Percentiles rank a stretch among this genome's conserved stretches.
These are phyloP conservation scores for Ypsolopha scabrella DNA, from an alignment of 2,888 invertebrate genomes.

Conservation along the genomic window DNA sequence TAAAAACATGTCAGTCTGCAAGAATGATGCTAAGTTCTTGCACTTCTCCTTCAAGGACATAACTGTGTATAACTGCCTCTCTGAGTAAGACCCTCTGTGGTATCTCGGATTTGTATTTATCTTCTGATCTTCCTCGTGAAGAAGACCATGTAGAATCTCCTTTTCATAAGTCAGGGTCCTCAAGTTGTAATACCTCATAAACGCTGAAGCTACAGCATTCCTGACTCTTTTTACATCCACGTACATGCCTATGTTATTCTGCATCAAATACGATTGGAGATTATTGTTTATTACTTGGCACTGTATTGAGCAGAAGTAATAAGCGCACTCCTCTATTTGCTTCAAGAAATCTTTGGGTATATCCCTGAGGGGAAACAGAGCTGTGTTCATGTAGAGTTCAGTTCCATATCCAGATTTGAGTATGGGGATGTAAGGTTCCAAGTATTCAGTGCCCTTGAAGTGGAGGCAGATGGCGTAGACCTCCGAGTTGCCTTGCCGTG, in stretches of 20 bases:
- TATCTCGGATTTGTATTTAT: constrained; percentile 57
- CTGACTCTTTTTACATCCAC: constrained; percentile 58
- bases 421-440: constrained; percentile 46
- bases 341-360: constrained; percentile 75
- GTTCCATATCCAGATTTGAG: constrained; percentile 58
- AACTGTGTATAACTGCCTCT: constrained; percentile 58
- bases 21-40: constrained; percentile 44
- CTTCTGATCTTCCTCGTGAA: constrained; percentile 55
- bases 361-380: constrained; percentile 71
- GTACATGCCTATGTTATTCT: constrained; percentile 42
- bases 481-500: constrained; percentile 96
- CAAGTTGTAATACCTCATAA: constrained; percentile 70
- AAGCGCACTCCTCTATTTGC: constrained; percentile 74
- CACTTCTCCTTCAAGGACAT: constrained; percentile 60
- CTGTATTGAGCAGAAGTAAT: constrained; percentile 77
- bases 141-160: constrained; percentile 55
- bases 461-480: constrained; percentile 83
- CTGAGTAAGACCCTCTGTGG: constrained; percentile 69
- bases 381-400: constrained; percentile 31
- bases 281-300: constrained; percentile 76
- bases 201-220: constrained; percentile 65
- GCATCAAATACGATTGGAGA: constrained; percentile 71
- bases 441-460: constrained; percentile 60
- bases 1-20: constrained; percentile 54
- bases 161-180: constrained; percentile 54